These are phyloP conservation scores for Macrotrachela quadricornifera DNA, from an alignment of 1,140 invertebrate genomes.

Conservation along the genomic window DNA sequence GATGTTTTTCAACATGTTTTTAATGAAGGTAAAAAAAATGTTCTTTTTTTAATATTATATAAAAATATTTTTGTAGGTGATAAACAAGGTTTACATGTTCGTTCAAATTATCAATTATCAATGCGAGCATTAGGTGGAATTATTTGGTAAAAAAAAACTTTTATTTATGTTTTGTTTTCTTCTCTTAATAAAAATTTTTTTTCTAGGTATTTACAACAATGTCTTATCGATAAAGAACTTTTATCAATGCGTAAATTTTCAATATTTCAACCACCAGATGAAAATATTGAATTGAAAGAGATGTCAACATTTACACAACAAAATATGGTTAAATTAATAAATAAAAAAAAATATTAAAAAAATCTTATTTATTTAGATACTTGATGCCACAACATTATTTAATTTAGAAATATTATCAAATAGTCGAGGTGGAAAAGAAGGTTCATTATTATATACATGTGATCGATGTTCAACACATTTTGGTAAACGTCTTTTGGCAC, in stretches of 20 bases:
- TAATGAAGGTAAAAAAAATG: conserved; percentile 37
- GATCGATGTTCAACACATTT: conserved; percentile 74
- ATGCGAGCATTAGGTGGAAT: conserved; percentile 59
- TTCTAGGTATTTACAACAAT: conserved; percentile 46
- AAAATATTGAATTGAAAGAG: too few relatives aligned
- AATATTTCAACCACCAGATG: conserved; percentile 46
- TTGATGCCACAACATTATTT: conserved; percentile 67
- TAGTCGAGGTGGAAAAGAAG: conserved; percentile 37
- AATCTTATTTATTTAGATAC: too few relatives aligned
- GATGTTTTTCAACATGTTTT: conserved; percentile 46
- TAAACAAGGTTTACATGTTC: conserved; percentile 48
- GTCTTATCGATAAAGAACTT: conserved; percentile 66
- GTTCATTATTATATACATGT: conserved; percentile 56
- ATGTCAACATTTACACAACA: too few relatives aligned
- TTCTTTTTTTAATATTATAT: neutral
- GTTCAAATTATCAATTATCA: conserved; percentile 46
- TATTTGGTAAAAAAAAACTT: conserved; percentile 40
- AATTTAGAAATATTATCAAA: conserved; percentile 63
- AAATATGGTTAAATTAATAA: too few relatives aligned
- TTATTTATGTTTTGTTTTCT: too few relatives aligned
- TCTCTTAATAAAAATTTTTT: too few relatives aligned
- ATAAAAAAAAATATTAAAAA: too few relatives aligned
- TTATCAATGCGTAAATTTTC: conserved; percentile 62
- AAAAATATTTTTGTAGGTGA: conserved; percentile 38
- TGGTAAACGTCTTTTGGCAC: conserved; percentile 54